phyloP scores from a whole-genome alignment of 2,797 vertebrate genomes.

The Anabas testudineus region DNA sequence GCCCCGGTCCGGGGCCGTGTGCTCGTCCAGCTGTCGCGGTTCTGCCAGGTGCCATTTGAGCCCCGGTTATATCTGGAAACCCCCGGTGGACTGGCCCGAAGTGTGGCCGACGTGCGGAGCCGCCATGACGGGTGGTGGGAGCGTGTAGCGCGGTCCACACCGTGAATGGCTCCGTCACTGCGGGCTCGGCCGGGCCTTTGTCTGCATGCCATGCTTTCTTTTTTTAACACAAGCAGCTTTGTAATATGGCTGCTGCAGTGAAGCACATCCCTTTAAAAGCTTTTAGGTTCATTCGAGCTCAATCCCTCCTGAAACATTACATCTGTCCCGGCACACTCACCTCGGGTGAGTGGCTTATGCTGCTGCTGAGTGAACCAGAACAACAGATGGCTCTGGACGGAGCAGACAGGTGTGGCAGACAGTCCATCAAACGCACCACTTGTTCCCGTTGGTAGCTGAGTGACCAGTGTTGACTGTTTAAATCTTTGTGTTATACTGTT shows the following conservation, averaged over 20 bases:
- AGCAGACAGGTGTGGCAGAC: constrained; percentile 50
- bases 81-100: too few relatives aligned
- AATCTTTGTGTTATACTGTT: too few relatives aligned
- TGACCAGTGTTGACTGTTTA: too few relatives aligned
- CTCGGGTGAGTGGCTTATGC: constrained; percentile 5
- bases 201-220: constrained; percentile 44
- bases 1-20: constrained; percentile 17
- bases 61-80: constrained; percentile 20
- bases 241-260: constrained; percentile 1
- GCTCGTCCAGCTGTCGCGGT: constrained; percentile 33
- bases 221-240: background rate
- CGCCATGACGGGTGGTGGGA: background rate
- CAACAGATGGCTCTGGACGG: constrained; percentile 48
- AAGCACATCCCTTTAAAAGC: background rate
- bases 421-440: background rate
- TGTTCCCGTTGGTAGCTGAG: background rate
- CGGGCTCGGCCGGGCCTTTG: constrained; percentile 70
- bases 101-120: background rate
- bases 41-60: background rate
- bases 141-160: constrained; percentile 35
- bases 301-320: background rate
- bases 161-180: constrained; percentile 8
- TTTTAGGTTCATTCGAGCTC: background rate
- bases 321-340: constrained; percentile 6
- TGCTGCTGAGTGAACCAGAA: constrained; percentile 3